Conservation (phyloP, 2,888 invertebrate genomes). For the Acanthoscelides obtectus region DNA sequence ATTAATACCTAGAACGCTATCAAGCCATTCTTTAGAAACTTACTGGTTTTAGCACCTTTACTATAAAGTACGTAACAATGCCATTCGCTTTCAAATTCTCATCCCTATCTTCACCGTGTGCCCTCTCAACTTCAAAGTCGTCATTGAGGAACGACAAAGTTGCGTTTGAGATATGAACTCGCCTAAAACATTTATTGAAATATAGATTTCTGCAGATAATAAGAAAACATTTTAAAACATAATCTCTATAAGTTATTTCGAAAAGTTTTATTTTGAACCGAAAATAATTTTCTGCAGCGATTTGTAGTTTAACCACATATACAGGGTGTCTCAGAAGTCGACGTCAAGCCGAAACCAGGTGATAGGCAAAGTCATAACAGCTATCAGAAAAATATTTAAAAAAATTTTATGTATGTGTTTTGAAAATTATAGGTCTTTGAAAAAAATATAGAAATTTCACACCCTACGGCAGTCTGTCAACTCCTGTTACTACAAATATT, state of each 20-base stretch:
- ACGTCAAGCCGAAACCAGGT: too few species aligned
- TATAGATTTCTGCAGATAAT: not conserved
- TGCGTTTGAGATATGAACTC: constrained; percentile 90
- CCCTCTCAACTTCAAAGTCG: constrained; percentile 91
- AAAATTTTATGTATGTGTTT: too few species aligned
- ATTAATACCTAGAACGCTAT: not conserved
- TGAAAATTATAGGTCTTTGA: too few species aligned
- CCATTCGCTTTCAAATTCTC: constrained; percentile 84
- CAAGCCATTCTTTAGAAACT: constrained; percentile 37
- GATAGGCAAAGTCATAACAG: too few species aligned
- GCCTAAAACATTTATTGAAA: constrained; percentile 57
- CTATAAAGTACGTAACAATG: constrained; percentile 88
- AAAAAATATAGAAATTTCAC: too few species aligned
- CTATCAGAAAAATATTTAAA: too few species aligned
- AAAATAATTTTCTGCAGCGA: too few species aligned
- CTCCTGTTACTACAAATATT: too few species aligned
- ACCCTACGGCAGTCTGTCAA: too few species aligned
- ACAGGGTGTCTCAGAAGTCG: too few species aligned
- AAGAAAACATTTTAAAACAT: not conserved
- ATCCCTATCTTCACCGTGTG: constrained; percentile 86
- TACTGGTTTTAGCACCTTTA: constrained; percentile 77
- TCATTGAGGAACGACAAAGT: constrained; percentile 81
- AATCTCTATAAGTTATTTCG: not conserved
- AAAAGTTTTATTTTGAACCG: not conserved
- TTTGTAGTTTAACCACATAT: too few species aligned